Evolutionary conservation across 2,888 invertebrate species (phyloP).

Genomic region (Tachina grossa): DNA sequence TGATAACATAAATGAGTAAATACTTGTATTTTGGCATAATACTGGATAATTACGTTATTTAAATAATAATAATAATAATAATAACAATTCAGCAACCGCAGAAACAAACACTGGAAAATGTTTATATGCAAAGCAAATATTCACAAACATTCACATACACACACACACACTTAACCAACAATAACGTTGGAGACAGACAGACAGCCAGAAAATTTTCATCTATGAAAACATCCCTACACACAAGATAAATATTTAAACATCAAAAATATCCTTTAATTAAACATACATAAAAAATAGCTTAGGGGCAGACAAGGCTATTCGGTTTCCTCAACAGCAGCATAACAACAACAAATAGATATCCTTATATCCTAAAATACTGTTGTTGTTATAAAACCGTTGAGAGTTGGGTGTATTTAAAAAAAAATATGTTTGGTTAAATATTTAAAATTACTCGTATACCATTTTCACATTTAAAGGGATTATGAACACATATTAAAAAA

Average conservation of each 20-base stretch:
- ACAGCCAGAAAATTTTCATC: background rate
- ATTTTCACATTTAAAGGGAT: conserved; percentile 19
- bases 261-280: conserved; percentile 60
- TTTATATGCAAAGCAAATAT: conserved; percentile 39
- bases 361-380: conserved; percentile 9
- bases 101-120: conserved; percentile 53
- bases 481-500: background rate
- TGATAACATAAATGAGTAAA: conserved; percentile 56
- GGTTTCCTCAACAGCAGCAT: too few species aligned
- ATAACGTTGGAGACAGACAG: background rate
- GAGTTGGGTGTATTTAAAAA: background rate
- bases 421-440: background rate
- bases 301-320: conserved; percentile 43
- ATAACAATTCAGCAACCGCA: conserved; percentile 54
- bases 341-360: background rate
- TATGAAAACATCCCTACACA: conserved; percentile 26
- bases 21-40: conserved; percentile 63
- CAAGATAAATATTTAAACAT: conserved; percentile 47
- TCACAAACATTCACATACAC: background rate
- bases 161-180: background rate
- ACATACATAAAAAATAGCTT: conserved; percentile 34
- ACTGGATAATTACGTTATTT: conserved; percentile 70
- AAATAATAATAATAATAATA: conserved; percentile 67
- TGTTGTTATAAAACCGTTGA: background rate
- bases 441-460: background rate